Evolutionary conservation across 2,888 invertebrate genomes (phyloP), one percentile per base, ranked within the genome.

Genomic region (Drosophila birchii): DNA sequence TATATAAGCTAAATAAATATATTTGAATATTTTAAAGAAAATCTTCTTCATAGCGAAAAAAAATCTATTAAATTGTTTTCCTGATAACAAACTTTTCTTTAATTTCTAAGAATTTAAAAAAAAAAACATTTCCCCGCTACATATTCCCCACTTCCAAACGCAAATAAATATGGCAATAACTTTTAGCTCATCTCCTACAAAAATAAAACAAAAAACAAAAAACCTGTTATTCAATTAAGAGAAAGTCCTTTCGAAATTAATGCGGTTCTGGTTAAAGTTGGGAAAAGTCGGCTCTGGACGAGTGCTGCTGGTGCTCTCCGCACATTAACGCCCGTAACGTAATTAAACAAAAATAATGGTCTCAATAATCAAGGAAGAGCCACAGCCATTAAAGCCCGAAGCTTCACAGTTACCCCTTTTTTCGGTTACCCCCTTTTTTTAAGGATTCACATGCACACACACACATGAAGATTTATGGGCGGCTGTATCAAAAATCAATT

Each of bases 401-500:
- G 68, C 77, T 76, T 69, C 63, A 57, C 66, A 44, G 68, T 75
- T 76, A 86, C 74, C 86, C 81, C 86, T 70, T 85, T 76, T 76
- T 36, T 34, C 5, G 49, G 41, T n/a, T 9, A 11, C 9, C 3
- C 23, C 23, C 3, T 20, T 8, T 44, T 54, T 49, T 36, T 55
- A 20, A 20, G 61, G 59, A 68, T 75, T 78, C 29, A 29, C 29
- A 29, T 6, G 6, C 29, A 29, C 7, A 41, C 41, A 43, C 76
- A 73, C 80, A 71, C 78, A 72, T 68, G 72, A 70, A 86, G 78
- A 88, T 86, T 86, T 86, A 86, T 86, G 72, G 59, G 60, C 41
- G 41, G 45, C 73, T 75, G 79, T 86, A 89, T 89, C 90, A 89
- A 89, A 90, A 90, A 90, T 90, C 90, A 90, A 90, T 90, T 90